Conservation (phyloP, 2,113 vertebrate species). For the Varanus komodoensis region DNA sequence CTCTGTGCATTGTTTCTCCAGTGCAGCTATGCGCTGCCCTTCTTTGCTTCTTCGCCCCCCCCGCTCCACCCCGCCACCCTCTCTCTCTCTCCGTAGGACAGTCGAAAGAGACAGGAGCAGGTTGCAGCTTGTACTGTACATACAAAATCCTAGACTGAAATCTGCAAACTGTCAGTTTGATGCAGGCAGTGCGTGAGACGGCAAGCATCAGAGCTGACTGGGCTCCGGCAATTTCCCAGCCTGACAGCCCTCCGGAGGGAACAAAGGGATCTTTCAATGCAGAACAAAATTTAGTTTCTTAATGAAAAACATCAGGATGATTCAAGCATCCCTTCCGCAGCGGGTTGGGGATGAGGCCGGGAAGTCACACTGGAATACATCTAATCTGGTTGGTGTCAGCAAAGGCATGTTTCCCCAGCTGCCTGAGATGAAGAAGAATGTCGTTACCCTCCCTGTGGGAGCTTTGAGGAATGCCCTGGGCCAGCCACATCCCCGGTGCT, state of each 20-base stretch:
- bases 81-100: background rate
- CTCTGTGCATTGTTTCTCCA: background rate
- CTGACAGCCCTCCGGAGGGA: slow-evolving; percentile 52
- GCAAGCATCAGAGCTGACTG: slow-evolving; percentile 71
- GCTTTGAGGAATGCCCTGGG: background rate
- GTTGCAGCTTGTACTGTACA: slow-evolving; percentile 49
- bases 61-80: accelerated
- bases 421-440: accelerated
- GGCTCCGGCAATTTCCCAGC: slow-evolving; percentile 62
- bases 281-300: slow-evolving; percentile 50
- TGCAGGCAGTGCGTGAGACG: slow-evolving; percentile 38
- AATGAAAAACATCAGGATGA: slow-evolving; percentile 49
- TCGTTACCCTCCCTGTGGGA: accelerated
- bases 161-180: slow-evolving; percentile 64
- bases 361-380: slow-evolving; percentile 12
- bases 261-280: slow-evolving; percentile 38
- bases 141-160: slow-evolving; percentile 42
- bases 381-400: background rate
- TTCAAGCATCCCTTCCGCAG: slow-evolving; percentile 37
- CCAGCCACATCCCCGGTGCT: accelerated
- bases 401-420: background rate
- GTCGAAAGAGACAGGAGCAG: slow-evolving; percentile 33
- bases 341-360: background rate
- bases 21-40: background rate
- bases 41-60: background rate